A percentile compares a stretch with the other conserved stretches of the same genome.
Conservation (phyloP, 1,140 invertebrate genomes). For the Sarcophaga peregrina region DNA sequence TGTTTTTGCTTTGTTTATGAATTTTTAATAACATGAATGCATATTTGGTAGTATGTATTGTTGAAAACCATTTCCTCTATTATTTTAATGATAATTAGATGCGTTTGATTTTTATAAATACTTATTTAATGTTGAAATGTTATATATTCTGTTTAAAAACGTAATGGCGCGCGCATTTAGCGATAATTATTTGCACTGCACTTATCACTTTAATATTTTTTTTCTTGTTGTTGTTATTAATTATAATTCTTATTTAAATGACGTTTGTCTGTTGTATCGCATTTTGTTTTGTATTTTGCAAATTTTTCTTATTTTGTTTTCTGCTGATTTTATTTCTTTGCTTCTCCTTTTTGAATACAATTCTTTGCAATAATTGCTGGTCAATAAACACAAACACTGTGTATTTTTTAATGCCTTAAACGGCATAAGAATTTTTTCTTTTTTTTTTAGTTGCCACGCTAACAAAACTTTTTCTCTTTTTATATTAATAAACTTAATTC, state of each 20-base stretch:
- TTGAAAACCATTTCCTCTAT: not conserved
- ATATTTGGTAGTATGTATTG: not conserved
- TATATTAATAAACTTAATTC: not conserved
- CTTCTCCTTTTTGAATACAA: not conserved
- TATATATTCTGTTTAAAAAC: too few relatives aligned
- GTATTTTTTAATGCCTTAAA: not conserved
- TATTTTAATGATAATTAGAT: conserved; percentile 26
- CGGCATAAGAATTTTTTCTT: not conserved
- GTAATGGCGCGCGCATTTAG: not conserved
- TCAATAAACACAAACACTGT: not conserved
- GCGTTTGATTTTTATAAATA: conserved; percentile 15
- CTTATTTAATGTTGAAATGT: not conserved
- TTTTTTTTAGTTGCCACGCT: not conserved
- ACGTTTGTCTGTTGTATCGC: not conserved
- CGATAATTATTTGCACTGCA: conserved; percentile 30
- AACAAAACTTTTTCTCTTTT: not conserved
- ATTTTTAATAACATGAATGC: not conserved
- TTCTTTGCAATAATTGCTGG: conserved; percentile 1
- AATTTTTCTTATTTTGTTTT: not conserved
- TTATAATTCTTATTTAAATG: not conserved
- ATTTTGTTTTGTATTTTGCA: not conserved
- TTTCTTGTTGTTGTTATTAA: too few relatives aligned
- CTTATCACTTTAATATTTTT: not conserved
- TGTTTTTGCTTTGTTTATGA: not conserved
- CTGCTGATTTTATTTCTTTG: not conserved